Base-by-base conservation (phyloP, 2,797 vertebrate genomes). In the Agapornis canus region DNA sequence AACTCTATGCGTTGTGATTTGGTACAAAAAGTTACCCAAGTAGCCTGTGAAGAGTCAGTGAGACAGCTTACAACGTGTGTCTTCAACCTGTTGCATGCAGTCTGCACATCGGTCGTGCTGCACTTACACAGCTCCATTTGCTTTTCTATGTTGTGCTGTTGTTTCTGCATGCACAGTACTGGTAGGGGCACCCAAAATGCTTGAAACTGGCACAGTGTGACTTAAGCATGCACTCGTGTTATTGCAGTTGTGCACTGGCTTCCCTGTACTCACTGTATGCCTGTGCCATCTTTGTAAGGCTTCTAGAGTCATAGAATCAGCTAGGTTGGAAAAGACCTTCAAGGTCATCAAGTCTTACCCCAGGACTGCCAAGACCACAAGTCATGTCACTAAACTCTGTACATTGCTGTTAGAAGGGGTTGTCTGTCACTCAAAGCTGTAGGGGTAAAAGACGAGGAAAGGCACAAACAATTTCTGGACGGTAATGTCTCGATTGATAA, bases 171-270 rank as follows among this genome's bases (percentile, higher is more conserved):
- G 42, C 17, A 13, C 16, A 9, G 48, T 9, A 25, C 32, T 73
- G 54, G 42, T 45, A 43, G 11, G 19, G 19, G 10, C 22, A 32
- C 21, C 19, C 47, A 48, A n/a, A 85, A 43, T 4, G 20, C 42
- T 37, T 52, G 22, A 37, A 31, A 6, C 8, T 0, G 4, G 35
- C 54, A 13, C 27, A 43, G 26, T 6, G 18, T 31, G 9, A 73
- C 22, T n/a, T 25, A 8, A n/a, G 52, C 32, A 10, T 2, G 3
- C 15, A 1, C 25, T 6, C 3, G 17, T 26, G 20, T 29, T 49
- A 11, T 3, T 64, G 27, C 51, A 22, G 37, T 6, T 19, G 21
- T n/a, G 52, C 45, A 5, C 26, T 8, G 37, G 29, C 73, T 66
- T 54, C 73, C 45, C 31, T 27, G 18, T 11, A 31, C n/a, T 31